phyloP scores from a whole-genome alignment of 1,140 invertebrate genomes.

The Acromyrmex heyeri region DNA sequence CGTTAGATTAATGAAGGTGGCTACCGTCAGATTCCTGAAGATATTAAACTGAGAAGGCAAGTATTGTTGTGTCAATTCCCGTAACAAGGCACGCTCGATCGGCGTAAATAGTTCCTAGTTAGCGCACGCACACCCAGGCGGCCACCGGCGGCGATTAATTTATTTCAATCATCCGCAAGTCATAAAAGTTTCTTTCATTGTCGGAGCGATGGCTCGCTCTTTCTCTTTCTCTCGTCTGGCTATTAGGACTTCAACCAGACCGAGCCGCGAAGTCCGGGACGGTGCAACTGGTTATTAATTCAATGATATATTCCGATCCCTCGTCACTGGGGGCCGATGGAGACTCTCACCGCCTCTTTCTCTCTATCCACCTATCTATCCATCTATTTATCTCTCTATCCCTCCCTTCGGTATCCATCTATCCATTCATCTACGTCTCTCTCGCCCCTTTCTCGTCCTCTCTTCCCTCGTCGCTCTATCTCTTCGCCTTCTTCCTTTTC shows the following conservation, averaged over 20 bases:
- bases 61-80: slow-evolving; percentile 16
- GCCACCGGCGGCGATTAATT: slow-evolving; percentile 61
- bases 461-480: neutral
- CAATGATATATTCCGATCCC: slow-evolving; percentile 64
- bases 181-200: slow-evolving; percentile 62
- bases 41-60: slow-evolving; percentile 1
- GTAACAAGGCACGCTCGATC: slow-evolving; percentile 30
- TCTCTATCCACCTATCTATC: slow-evolving; percentile 26
- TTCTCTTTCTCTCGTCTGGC: slow-evolving; percentile 41
- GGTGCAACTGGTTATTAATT: slow-evolving; percentile 67
- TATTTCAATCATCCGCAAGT: slow-evolving; percentile 63
- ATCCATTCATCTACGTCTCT: slow-evolving; percentile 44
- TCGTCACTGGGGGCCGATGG: slow-evolving; percentile 54
- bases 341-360: slow-evolving; percentile 41
- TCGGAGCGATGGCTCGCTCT: slow-evolving; percentile 53
- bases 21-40: slow-evolving; percentile 19
- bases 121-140: slow-evolving; percentile 36
- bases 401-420: slow-evolving; percentile 42
- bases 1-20: slow-evolving; percentile 14
- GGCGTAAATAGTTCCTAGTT: slow-evolving; percentile 46
- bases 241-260: slow-evolving; percentile 59
- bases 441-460: neutral
- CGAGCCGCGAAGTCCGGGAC: slow-evolving; percentile 42
- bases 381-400: slow-evolving; percentile 48
- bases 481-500: slow-evolving; percentile 25